Base-by-base conservation (phyloP, 2,888 invertebrate genomes). In the Drosophila kuntzei region DNA sequence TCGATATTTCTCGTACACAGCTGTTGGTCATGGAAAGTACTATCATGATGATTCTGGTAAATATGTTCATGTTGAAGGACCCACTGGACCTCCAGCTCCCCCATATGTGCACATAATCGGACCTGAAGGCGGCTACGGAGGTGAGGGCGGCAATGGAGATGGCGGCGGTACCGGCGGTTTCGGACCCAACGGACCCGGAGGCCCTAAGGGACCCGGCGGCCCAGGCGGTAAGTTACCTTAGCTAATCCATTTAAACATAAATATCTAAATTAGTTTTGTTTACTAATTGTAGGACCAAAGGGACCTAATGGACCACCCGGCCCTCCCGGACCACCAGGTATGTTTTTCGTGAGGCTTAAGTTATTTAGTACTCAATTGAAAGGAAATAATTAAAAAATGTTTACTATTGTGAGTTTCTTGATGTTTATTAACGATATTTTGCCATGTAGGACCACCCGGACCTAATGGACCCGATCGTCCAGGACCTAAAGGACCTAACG, bases 51-150 rank as follows among this genome's bases (percentile, higher is more conserved):
- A 92, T 79, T 89, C 91, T 55, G 92, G 91, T 39, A 90, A 90
- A 89, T 92, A 92, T 89, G 79, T 82, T 32, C 92, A 92, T 63
- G 75, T 92, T 77, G 91, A 90, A 88, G 92, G 92, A 75, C 92
- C 92, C 9, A 91, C 89, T 75, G 93, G 92, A 66, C 93, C 93
- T 14, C 90, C 89, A 65, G 89, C 91, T 64, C 84, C 90, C 41
- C 89, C 89, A 59, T 92, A 92, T 74, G 80, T 88, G 29, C 92
- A 92, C 47, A 27, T 92, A 18, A 73, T 79, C 12, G 92, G 92
- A 74, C 92, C 92, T 8, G 70, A 90, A 14, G 92, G 91, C 50
- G 91, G 91, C 16, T 68, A 41, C 7, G 91, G 91, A 43, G 90
- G 90, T 11, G 71, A 80, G 20, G 91, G 91, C 50, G 90, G 89